Conservation (phyloP, 2,113 vertebrate genomes). For the Paramormyrops kingsleyae region DNA sequence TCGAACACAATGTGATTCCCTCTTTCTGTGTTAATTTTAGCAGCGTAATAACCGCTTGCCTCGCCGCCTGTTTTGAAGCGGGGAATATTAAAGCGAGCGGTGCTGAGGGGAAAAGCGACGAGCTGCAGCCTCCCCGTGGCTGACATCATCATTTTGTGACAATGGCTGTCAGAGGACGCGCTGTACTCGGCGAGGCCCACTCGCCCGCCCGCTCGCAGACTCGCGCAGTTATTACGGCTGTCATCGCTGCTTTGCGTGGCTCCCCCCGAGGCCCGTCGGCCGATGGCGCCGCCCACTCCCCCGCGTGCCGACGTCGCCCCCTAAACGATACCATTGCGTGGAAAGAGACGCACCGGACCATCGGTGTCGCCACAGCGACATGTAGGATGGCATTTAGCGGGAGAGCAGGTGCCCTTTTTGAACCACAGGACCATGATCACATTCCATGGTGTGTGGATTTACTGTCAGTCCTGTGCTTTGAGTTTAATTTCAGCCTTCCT, state of each 20-base stretch:
- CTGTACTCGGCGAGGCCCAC: neutral
- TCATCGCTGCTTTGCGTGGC: conserved; percentile 18
- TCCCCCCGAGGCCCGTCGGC: neutral
- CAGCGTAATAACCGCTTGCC: conserved; percentile 1
- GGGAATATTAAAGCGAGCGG: neutral
- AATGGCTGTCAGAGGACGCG: conserved; percentile 28
- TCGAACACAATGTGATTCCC: neutral
- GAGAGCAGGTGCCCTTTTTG: neutral
- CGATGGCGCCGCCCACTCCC: neutral
- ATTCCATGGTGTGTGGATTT: conserved; percentile 7
- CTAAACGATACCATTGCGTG: neutral
- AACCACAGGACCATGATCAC: neutral
- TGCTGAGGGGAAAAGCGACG: neutral
- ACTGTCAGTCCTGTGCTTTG: conserved; percentile 16
- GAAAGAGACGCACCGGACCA: neutral
- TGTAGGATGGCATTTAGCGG: neutral
- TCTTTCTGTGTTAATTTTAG: conserved; percentile 6
- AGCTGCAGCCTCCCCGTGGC: conserved; percentile 16
- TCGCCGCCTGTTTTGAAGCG: neutral
- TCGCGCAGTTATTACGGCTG: conserved; percentile 29
- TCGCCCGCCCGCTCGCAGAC: neutral
- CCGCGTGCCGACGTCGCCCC: neutral
- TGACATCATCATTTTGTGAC: conserved; percentile 31
- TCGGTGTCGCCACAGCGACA: neutral
- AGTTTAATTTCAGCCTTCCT: conserved; percentile 24